A percentile compares a stretch with the other conserved stretches of the same genome.
Conservation (phyloP, 2,113 vertebrate genomes). For the Muscicapa adusta region DNA sequence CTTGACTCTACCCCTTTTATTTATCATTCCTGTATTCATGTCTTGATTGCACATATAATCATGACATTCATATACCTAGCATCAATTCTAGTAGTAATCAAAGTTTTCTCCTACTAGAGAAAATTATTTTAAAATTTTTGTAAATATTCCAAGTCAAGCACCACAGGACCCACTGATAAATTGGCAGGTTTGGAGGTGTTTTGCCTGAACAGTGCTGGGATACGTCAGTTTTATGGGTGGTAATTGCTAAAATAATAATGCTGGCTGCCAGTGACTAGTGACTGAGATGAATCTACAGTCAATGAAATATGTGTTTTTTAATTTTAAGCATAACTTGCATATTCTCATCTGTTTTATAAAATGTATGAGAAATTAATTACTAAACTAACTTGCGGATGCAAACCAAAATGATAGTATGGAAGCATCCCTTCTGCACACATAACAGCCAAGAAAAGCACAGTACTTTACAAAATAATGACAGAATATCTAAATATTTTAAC, state of each 20-base stretch:
- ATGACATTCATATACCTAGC: background rate
- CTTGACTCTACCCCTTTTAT: background rate
- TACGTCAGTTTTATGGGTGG: background rate
- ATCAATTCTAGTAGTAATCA: background rate
- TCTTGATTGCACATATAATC: background rate
- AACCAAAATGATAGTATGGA: background rate
- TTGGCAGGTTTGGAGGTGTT: background rate
- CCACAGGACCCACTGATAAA: background rate
- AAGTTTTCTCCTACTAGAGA: background rate
- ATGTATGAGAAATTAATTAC: background rate
- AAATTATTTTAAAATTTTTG: background rate
- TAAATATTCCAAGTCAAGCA: background rate
- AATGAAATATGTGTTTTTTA: background rate
- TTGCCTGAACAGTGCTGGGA: background rate
- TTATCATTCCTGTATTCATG: rapidly evolving
- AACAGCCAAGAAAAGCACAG: background rate
- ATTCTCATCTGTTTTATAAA: background rate
- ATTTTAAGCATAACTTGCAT: background rate
- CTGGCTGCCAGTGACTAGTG: background rate
- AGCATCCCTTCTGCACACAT: background rate
- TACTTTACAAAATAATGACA: background rate
- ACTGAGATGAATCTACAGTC: background rate
- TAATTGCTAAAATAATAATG: background rate
- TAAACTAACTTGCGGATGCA: background rate
- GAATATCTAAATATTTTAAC: background rate